Evolutionary conservation across 1,140 invertebrate species (phyloP), one percentile per base, ranked within the genome.

Genomic region (Macrostomum lignano): DNA sequence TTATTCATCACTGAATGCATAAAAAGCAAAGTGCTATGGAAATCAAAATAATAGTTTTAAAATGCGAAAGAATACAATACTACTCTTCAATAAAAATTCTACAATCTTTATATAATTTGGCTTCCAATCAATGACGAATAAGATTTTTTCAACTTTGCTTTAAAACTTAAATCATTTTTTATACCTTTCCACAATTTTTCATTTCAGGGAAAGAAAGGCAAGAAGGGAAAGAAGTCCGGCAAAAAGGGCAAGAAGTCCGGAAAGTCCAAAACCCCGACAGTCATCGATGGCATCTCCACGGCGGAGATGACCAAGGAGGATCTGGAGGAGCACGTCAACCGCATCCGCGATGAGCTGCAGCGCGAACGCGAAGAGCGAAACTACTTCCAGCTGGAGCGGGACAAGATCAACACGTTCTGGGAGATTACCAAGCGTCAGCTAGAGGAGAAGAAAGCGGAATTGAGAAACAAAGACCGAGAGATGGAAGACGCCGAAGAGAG

Each of bases 321-420:
- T 53, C 58, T 93, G 25, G 76, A 84, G 55, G 68, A 72, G 35
- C 82, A 84, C 48, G 69, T 75, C 6, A 60, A 72, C 17, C 67
- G 70, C 44, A 68, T 88, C n/a, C 68, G 76, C 45, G 74, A 81
- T 38, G 78, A 88, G 59, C 62, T 86, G 47, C 79, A 88, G 46
- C 66, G 75, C 26, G 81, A 88, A 57, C 63, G 79, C 42, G 79
- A 88, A 55, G 79, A 91, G 53, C 60, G 81, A 41, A 88, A 88
- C 52, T 86, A 74, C 48, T 86, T 88, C 44, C 81, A 88, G 60
- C 51, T 88, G 31, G 82, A 93, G 56, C 64, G 81, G 42, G 81
- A 91, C 50, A 84, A 84, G 58, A 67, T 88, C 10, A 66, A 76
- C 39, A 77, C 74, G 19, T 84, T 84, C 55, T 88, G 79, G 79